A percentile compares a stretch with the other conserved stretches of the same genome.
Evolutionary conservation across 1,140 invertebrate genomes (phyloP).

Genomic region (Odontomachus brunneus): DNA sequence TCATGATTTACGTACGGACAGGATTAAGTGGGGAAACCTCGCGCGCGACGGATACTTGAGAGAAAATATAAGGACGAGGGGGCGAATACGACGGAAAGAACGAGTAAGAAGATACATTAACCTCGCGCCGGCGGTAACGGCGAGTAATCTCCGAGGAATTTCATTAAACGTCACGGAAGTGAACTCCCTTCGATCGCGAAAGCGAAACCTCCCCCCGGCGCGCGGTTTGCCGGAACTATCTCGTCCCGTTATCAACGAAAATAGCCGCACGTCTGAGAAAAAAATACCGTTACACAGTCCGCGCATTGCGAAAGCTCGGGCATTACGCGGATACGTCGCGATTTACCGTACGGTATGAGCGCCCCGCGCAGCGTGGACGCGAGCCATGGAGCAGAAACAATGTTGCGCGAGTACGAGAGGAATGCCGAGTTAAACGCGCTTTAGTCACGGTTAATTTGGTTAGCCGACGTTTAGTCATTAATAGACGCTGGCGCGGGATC

Average conservation of each 20-base stretch:
- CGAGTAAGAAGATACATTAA: slow-evolving; percentile 37
- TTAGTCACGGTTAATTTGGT: slow-evolving; percentile 85
- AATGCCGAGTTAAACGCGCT: slow-evolving; percentile 79
- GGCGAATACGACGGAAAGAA: slow-evolving; percentile 22
- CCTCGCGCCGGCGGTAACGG: slow-evolving; percentile 35
- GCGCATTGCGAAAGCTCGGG: slow-evolving; percentile 28
- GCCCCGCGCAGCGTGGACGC: neutral
- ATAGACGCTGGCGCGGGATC: slow-evolving; percentile 80
- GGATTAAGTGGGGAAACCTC: slow-evolving; percentile 66
- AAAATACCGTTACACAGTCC: no score
- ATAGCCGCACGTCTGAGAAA: neutral
- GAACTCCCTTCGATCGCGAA: slow-evolving; percentile 5
- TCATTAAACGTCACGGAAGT: slow-evolving; percentile 27
- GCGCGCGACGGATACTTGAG: slow-evolving; percentile 52
- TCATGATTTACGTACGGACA: slow-evolving; percentile 71
- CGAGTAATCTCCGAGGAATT: slow-evolving; percentile 42
- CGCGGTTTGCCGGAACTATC: slow-evolving; percentile 5
- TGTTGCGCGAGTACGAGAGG: slow-evolving; percentile 40
- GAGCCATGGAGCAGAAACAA: slow-evolving; percentile 41
- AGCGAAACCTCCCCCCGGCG: neutral
- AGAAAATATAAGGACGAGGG: slow-evolving; percentile 47
- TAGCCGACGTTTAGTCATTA: slow-evolving; percentile 84
- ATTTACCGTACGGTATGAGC: slow-evolving; percentile 28
- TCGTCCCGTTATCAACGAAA: neutral
- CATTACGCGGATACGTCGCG: slow-evolving; percentile 20